A percentile compares a stretch with the other conserved stretches of the same genome.
These are phyloP conservation scores for Oryzias sinensis DNA, from an alignment of 2,797 vertebrate species.

Conservation along the genomic window DNA sequence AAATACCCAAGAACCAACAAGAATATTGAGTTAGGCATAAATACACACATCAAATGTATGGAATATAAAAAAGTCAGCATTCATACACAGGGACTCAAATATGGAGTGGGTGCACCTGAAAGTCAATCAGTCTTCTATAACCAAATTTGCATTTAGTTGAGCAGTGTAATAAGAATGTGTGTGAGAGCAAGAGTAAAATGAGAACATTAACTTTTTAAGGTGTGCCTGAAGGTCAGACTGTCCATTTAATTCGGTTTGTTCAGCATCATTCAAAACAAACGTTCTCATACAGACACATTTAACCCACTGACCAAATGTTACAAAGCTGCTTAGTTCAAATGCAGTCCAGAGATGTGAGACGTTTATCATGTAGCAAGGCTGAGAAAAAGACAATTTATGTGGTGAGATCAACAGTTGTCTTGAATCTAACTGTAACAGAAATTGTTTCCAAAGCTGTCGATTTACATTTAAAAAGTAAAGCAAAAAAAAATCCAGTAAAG, in stretches of 20 bases:
- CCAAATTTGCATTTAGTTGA: constrained; percentile 61
- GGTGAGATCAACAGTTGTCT: no score
- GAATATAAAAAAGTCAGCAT: constrained; percentile 24
- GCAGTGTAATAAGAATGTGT: constrained; percentile 22
- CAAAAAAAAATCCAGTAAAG: no score
- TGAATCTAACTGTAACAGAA: no score
- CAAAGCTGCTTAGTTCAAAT: no score
- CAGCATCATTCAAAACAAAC: no score
- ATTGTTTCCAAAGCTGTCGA: no score
- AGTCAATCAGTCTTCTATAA: constrained; percentile 68
- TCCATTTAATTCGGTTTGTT: no score
- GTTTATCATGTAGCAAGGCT: no score
- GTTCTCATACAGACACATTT: background rate
- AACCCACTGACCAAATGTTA: no score
- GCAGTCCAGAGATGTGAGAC: no score
- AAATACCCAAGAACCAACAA: background rate
- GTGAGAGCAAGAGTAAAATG: background rate
- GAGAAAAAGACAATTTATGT: no score
- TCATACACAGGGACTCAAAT: constrained; percentile 49
- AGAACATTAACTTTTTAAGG: constrained; percentile 40
- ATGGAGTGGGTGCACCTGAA: constrained; percentile 59
- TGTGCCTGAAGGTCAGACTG: constrained; percentile 16
- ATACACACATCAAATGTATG: constrained; percentile 5
- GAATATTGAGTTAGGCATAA: background rate
- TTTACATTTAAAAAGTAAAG: no score